Evolutionary conservation across 2,888 invertebrate species (phyloP), one percentile per base, ranked within the genome.

Genomic region (Acanthococcus lagerstroemiae): DNA sequence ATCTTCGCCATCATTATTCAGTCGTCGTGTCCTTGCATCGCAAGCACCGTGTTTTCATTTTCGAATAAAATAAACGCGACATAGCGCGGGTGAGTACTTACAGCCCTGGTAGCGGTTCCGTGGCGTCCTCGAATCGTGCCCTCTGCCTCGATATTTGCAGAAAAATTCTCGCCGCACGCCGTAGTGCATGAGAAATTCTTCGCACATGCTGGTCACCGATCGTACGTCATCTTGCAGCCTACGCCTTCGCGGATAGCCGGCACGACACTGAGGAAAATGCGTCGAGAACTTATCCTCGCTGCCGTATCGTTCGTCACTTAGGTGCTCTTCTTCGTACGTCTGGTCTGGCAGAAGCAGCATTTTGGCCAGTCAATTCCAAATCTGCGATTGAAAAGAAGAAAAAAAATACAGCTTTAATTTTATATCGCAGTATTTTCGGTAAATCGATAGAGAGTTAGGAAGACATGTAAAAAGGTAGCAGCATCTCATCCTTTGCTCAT

Each of bases 121-220:
- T 7, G 19, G 19, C 17, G 15, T 52, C 24, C 52, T 52, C 7
- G 52, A 15, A 24, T 22, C 52, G 24, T 2, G 52, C 9, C 15
- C 7, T 22, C 24, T 9, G 22, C 24, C 15, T 52, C 52, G 52
- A 15, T 52, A 52, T 22, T 52, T 52, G 22, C 52, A 52, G 24
- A 52, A 52, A 22, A 52, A 52, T 1, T 52, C 52, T 6, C 15
- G 19, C 15, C 52, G 19, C 1, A 24, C 24, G 5, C 52, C 52
- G 24, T 52, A 52, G 22, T 52, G 52, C 12, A 52, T 52, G 15
- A 52, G 52, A 52, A 52, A 22, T 22, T 52, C 52, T 52, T 52
- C 52, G 15, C 24, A 52, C 21, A 52, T 7, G 21, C 52, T 24
- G 5, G 24, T 52, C 9, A 52, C 22, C 5, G 24, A 24, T 24